These are phyloP conservation scores for Tinea trinotella DNA, from an alignment of 2,888 invertebrate genomes.

Conservation along the genomic window DNA sequence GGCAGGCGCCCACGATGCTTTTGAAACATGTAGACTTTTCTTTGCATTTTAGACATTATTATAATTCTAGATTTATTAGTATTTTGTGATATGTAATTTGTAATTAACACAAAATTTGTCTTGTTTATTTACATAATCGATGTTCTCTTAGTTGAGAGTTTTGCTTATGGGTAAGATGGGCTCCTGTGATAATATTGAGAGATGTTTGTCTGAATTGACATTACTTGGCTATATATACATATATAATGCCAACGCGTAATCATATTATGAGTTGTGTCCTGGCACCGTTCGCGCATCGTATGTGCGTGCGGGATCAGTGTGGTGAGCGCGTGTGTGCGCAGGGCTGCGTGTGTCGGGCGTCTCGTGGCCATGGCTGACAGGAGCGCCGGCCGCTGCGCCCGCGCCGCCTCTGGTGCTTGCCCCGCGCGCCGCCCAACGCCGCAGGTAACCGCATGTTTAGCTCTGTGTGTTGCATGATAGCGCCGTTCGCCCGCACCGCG, in stretches of 20 bases:
- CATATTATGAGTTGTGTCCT: too few relatives aligned
- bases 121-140: slow-evolving; percentile 8
- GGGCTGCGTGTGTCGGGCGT: slow-evolving; percentile 85
- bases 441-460: slow-evolving; percentile 72
- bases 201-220: too few relatives aligned
- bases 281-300: too few relatives aligned
- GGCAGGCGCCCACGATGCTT: neutral
- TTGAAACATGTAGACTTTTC: slow-evolving; percentile 2
- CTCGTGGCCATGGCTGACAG: slow-evolving; percentile 84
- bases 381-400: slow-evolving; percentile 73
- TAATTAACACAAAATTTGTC: slow-evolving; percentile 13
- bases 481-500: slow-evolving; percentile 74
- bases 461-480: slow-evolving; percentile 67
- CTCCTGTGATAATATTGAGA: neutral
- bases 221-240: too few relatives aligned
- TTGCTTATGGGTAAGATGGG: slow-evolving; percentile 9
- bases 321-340: slow-evolving; percentile 65
- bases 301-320: slow-evolving; percentile 35
- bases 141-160: slow-evolving; percentile 10
- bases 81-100: slow-evolving; percentile 13
- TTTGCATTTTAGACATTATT: slow-evolving; percentile 8
- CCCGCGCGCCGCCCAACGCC: slow-evolving; percentile 81
- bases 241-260: too few relatives aligned
- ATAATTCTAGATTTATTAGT: slow-evolving; percentile 8
- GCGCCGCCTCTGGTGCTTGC: slow-evolving; percentile 80